phyloP scores from a whole-genome alignment of 64 coral and sea anemone species.

The Montipora capricornis region DNA sequence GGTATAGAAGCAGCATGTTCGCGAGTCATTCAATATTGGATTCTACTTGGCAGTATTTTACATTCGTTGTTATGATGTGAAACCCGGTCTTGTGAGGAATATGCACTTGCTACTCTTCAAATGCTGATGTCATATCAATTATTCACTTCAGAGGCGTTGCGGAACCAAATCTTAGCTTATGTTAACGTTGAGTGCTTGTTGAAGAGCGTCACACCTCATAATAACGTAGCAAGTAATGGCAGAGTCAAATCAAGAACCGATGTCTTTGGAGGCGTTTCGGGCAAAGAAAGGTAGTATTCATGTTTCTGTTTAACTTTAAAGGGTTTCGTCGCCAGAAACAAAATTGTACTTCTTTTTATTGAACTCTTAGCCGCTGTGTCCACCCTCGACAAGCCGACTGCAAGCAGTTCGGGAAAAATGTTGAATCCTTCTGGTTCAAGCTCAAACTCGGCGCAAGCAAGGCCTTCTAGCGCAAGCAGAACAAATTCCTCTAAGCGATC shows the following conservation, averaged over 20 bases:
- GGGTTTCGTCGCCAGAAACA: not conserved
- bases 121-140: slow-evolving; percentile 59
- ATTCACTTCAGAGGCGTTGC: slow-evolving; percentile 55
- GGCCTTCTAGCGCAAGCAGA: slow-evolving; percentile 26
- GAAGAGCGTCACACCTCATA: slow-evolving; percentile 84
- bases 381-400: slow-evolving; percentile 1
- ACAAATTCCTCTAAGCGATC: slow-evolving; percentile 51
- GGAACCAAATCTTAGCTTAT: slow-evolving; percentile 28
- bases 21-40: slow-evolving; percentile 44
- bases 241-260: slow-evolving; percentile 77
- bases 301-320: not conserved
- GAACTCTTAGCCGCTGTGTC: slow-evolving; percentile 25
- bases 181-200: slow-evolving; percentile 17
- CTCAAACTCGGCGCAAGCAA: slow-evolving; percentile 22
- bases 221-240: slow-evolving; percentile 57
- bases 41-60: slow-evolving; percentile 23
- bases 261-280: slow-evolving; percentile 74
- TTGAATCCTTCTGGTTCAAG: not conserved
- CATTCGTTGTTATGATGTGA: slow-evolving; percentile 22
- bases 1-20: not conserved
- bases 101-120: slow-evolving; percentile 36
- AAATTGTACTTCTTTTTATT: not conserved
- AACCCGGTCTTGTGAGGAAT: slow-evolving; percentile 1
- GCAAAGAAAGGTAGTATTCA: slow-evolving; percentile 82
- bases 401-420: slow-evolving; percentile 2